Conservation (phyloP, 2,113 vertebrate genomes). For the Cepphus grylle region DNA sequence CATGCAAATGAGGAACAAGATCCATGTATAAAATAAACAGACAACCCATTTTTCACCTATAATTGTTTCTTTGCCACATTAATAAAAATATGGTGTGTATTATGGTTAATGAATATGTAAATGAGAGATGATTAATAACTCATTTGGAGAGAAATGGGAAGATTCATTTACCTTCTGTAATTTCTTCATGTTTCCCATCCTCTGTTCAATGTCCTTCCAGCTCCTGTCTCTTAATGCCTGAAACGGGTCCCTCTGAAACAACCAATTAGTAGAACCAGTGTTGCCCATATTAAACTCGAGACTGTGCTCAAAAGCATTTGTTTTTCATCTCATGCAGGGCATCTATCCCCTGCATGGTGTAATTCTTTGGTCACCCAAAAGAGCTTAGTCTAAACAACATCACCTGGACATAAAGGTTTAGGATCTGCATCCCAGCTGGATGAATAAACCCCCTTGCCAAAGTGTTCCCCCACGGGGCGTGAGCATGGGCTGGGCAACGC, state of each 20-base stretch:
- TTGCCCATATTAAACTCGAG: background rate
- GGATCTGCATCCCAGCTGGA: background rate
- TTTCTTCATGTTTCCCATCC: background rate
- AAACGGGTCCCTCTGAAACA: background rate
- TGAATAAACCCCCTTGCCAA: background rate
- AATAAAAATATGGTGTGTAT: conserved; percentile 32
- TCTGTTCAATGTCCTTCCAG: background rate
- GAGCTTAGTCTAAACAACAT: background rate
- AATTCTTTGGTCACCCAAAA: background rate
- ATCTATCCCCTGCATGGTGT: background rate
- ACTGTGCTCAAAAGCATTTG: background rate
- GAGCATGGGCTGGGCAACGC: background rate
- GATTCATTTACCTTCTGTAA: background rate
- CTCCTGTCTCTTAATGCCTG: background rate
- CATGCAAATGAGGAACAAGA: conserved; percentile 23
- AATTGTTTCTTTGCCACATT: conserved; percentile 45
- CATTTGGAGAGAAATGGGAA: conserved; percentile 25
- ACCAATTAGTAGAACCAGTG: background rate
- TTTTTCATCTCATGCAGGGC: background rate
- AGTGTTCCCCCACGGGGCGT: fast-evolving
- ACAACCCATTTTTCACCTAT: conserved; percentile 40
- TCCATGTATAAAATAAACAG: background rate
- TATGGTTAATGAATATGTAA: conserved; percentile 52
- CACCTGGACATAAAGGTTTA: background rate
- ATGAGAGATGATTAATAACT: conserved; percentile 41